Base-by-base conservation (phyloP, 2,797 vertebrate genomes). In the Momotus momota region DNA sequence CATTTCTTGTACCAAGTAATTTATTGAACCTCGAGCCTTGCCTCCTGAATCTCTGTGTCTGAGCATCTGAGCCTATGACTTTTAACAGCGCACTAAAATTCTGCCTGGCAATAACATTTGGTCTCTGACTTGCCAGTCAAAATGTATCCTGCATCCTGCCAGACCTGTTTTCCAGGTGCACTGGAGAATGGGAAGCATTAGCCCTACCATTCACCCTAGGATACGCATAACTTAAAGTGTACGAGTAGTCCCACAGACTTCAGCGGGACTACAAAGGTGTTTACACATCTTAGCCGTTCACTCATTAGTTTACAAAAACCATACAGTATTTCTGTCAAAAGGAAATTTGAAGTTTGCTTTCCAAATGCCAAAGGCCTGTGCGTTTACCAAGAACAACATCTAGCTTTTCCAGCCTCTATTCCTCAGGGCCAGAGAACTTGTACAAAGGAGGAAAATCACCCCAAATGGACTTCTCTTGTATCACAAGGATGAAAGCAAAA, bases 391-490 rank as follows among this genome's bases (percentile, higher is more conserved):
- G 64, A 79, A 51, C 17, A 90, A 71, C 48, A 73, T 84, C 71
- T 77, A 61, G 69, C 49, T 87, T 96, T 81, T 75, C 46, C 93
- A 90, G 23, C 43, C 38, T 88, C 82, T 49, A n/a, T 31, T 93
- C 72, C 81, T 94, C 41, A 90, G 25, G 81, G 85, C 62, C 66
- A 91, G 61, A 96, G 57, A 93, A 79, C 43, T 86, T 90, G 12
- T 48, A 70, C 58, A 62, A 74, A 94, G 75, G 57, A 65, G 40
- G 35, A 70, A 96, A 96, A 95, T 86, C 55, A 96, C 48, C 65
- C 74, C 80, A 94, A 94, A 97, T 23, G 31, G 71, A 80, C 23
- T 94, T 88, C 85, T 78, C 66, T 90, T 81, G 69, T 62, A 78
- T 25, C 65, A 85, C 5, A 9, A 90, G 41, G 85, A 93, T 85